Evolutionary conservation across 2,888 invertebrate species (phyloP).

Genomic region (Dastarcus helophoroides): DNA sequence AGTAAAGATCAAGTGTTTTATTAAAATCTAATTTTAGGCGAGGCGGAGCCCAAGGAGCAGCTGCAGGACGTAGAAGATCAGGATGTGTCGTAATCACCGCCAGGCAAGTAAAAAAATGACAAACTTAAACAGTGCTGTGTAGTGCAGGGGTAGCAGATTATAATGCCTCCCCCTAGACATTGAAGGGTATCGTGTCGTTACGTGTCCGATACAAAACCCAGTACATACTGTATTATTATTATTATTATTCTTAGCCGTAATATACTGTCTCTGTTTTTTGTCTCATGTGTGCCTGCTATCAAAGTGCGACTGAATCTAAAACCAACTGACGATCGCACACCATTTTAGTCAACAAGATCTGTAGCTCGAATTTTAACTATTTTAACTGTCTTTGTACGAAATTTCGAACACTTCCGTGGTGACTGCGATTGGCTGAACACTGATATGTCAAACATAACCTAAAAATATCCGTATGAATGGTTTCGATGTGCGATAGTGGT

Average conservation of each 20-base stretch:
- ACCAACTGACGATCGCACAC: constrained; percentile 1
- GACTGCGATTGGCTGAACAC: too few relatives aligned
- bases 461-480: constrained; percentile 8
- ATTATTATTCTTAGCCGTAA: constrained; percentile 31
- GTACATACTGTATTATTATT: constrained; percentile 38
- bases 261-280: constrained; percentile 26
- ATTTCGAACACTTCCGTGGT: too few relatives aligned
- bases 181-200: constrained; percentile 10
- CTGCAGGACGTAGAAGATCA: constrained; percentile 90
- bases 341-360: too few relatives aligned
- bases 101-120: constrained; percentile 11
- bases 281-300: constrained; percentile 13
- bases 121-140: constrained; percentile 28
- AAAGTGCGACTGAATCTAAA: constrained; percentile 9
- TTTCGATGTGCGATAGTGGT: too few relatives aligned
- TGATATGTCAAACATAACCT: too few relatives aligned
- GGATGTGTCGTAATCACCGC: constrained; percentile 77
- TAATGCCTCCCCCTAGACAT: constrained; percentile 11
- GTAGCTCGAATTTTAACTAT: too few relatives aligned
- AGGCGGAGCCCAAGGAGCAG: constrained; percentile 82
- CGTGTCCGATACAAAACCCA: constrained; percentile 15
- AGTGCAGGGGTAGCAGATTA: constrained; percentile 23
- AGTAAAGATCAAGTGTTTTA: constrained; percentile 9
- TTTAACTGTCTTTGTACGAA: too few relatives aligned
- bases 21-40: constrained; percentile 48